Evolutionary conservation across 2,888 invertebrate genomes (phyloP).

Genomic region (Lydus trimaculatus): DNA sequence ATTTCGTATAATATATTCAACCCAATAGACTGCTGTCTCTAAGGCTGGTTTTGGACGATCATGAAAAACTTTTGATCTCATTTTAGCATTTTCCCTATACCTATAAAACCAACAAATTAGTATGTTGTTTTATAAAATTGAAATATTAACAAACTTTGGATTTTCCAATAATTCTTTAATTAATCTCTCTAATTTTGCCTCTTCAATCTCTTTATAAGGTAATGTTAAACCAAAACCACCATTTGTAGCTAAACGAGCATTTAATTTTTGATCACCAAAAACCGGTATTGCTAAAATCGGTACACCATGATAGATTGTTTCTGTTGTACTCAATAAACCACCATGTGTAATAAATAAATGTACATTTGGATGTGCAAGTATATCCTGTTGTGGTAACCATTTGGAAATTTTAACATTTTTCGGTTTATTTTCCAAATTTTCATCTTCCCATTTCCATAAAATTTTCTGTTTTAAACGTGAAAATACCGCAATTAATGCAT

Average conservation of each 20-base stretch:
- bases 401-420: constrained; percentile 29
- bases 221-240: constrained; percentile 10
- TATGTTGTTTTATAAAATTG: not conserved
- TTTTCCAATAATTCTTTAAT: constrained; percentile 17
- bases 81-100: constrained; percentile 35
- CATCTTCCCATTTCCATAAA: constrained; percentile 75
- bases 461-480: constrained; percentile 68
- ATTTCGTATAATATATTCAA: constrained; percentile 42
- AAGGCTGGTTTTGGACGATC: constrained; percentile 38
- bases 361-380: constrained; percentile 32
- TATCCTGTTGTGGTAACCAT: constrained; percentile 42
- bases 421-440: constrained; percentile 47
- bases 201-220: constrained; percentile 17
- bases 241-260: constrained; percentile 12
- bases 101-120: constrained; percentile 22
- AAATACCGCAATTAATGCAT: constrained; percentile 66
- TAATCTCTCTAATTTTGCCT: constrained; percentile 4
- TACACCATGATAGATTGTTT: constrained; percentile 20
- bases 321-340: constrained; percentile 24
- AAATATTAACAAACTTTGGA: constrained; percentile 14
- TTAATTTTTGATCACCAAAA: constrained; percentile 24
- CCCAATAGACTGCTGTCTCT: constrained; percentile 42
- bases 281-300: constrained; percentile 22
- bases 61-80: constrained; percentile 37
- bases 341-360: constrained; percentile 24